Percentiles rank a stretch among this genome's conserved stretches.
phyloP scores from a whole-genome alignment of 2,113 vertebrate species.

The Pogona vitticeps region DNA sequence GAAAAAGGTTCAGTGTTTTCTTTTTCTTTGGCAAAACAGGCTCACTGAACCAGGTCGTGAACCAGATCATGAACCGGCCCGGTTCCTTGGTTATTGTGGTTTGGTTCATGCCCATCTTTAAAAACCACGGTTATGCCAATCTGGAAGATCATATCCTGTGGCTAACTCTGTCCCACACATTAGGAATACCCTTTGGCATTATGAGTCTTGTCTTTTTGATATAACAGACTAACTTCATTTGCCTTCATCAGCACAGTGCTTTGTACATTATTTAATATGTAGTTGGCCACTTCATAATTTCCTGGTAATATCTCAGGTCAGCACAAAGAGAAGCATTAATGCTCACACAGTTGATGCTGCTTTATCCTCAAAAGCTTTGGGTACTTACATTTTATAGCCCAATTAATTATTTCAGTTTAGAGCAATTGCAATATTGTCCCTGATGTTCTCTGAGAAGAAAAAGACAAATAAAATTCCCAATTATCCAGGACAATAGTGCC shows the following conservation, averaged over 20 bases:
- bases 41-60: no score
- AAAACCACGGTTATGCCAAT: no score
- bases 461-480: conserved; percentile 60
- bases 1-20: no score
- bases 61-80: no score
- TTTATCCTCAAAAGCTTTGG: conserved; percentile 34
- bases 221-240: neutral
- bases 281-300: neutral
- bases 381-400: conserved; percentile 51
- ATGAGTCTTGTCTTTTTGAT: no score
- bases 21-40: no score
- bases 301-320: conserved; percentile 12
- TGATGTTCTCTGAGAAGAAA: conserved; percentile 51
- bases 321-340: conserved; percentile 27
- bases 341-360: conserved; percentile 34
- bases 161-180: neutral
- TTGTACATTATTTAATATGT: conserved; percentile 20
- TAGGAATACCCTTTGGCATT: neutral
- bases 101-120: no score
- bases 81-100: no score
- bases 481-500: conserved; percentile 56
- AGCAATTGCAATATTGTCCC: conserved; percentile 32
- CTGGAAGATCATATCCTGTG: neutral
- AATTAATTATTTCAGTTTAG: conserved; percentile 52
- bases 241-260: neutral